Conservation (phyloP, 2,113 vertebrate genomes). For the Anolis sagrei region DNA sequence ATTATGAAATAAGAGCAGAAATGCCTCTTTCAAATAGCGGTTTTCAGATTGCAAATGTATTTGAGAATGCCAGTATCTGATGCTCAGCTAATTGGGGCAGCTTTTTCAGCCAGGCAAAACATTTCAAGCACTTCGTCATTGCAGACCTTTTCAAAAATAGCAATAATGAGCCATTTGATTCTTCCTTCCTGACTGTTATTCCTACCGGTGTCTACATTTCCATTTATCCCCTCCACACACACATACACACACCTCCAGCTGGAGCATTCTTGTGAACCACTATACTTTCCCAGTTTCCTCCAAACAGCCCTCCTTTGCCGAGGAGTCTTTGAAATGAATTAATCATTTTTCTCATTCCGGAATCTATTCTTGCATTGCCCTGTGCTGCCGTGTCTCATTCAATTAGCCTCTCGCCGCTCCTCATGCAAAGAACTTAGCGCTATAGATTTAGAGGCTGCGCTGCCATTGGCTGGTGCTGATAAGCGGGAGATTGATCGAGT, state of each 20-base stretch:
- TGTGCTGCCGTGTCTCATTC: background rate
- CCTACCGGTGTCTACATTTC: no score
- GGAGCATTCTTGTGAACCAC: background rate
- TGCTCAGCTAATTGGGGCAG: background rate
- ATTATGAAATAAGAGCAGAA: no score
- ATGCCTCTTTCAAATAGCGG: background rate
- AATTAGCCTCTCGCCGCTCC: background rate
- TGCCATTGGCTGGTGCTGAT: conserved; percentile 27
- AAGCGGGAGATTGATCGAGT: conserved; percentile 52
- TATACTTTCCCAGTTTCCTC: background rate
- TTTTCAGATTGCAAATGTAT: background rate
- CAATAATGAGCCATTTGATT: background rate
- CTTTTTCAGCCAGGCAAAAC: background rate
- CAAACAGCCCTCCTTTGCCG: background rate
- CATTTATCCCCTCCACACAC: background rate
- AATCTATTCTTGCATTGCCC: background rate
- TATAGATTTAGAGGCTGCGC: background rate
- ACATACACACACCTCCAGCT: fast-evolving
- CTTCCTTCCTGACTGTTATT: background rate
- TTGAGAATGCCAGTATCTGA: background rate
- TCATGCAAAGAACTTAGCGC: background rate
- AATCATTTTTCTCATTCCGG: background rate
- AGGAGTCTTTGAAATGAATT: background rate
- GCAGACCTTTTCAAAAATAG: background rate
- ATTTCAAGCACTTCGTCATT: background rate